These are phyloP conservation scores for Fragum fragum DNA, from an alignment of 2,888 invertebrate species.

Conservation along the genomic window DNA sequence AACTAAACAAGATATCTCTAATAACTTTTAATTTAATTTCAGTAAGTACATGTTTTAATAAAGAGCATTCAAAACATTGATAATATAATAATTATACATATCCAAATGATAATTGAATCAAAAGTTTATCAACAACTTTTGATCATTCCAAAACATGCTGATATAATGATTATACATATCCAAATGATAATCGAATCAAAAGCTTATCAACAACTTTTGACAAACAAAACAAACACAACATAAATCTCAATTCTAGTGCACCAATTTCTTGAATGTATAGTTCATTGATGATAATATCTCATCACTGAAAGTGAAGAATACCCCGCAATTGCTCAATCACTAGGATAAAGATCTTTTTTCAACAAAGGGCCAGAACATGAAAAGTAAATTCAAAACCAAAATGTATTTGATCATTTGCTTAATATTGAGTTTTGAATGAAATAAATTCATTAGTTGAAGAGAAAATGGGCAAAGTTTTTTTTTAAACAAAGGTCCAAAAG, in stretches of 20 bases:
- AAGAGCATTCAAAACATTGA: slow-evolving; percentile 6
- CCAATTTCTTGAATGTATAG: too few species aligned
- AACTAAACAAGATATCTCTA: not conserved
- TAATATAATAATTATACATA: not conserved
- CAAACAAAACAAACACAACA: not conserved
- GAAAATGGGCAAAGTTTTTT: too few species aligned
- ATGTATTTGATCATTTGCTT: too few species aligned
- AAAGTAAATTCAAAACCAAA: too few species aligned
- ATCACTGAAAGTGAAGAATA: too few species aligned
- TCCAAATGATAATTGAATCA: not conserved
- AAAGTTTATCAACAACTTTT: not conserved
- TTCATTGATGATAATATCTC: too few species aligned
- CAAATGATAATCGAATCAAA: not conserved
- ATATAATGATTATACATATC: not conserved
- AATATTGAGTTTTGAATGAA: too few species aligned
- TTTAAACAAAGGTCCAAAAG: too few species aligned
- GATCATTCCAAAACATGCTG: not conserved
- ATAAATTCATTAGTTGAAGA: too few species aligned
- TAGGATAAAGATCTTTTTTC: too few species aligned
- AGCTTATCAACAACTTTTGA: not conserved
- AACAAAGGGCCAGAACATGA: too few species aligned
- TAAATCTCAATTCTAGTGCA: not conserved
- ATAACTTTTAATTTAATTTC: slow-evolving; percentile 1
- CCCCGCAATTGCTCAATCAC: too few species aligned
- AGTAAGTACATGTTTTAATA: not conserved